Evolutionary conservation across 2,113 vertebrate genomes (phyloP), one percentile per base, ranked within the genome.

Genomic region (Scortum barcoo): DNA sequence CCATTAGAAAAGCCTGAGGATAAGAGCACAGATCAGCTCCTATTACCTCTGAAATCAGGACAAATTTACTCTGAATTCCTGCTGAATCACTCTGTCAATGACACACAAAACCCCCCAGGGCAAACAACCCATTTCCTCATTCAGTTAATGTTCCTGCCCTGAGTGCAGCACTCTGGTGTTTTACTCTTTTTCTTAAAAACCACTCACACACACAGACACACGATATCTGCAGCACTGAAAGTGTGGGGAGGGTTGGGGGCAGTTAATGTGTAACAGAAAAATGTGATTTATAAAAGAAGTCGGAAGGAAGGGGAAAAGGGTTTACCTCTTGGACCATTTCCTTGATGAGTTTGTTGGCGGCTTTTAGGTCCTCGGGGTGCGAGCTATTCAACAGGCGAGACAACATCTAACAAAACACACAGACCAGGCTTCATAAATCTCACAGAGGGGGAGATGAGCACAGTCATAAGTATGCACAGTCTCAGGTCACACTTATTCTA

Each of bases 281-380:
- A 19, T 42, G 44, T 0, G 0, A 11, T n/a, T 44, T 46, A 68
- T 12, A 57, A 60, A 42, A 54, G 38, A 1, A 71, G 24, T 1
- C 38, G 22, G 22, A 48, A 54, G 10, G 19, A 50, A 0, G 36
- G 33, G 6, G 40, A 22, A 70, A 50, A 11, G 22, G 13, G 12
- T 76, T 83, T 80, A 99, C 98, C 97, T 99, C 98, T 91, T 99
- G 98, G 79, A 99, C 98, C 98, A 99, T 99, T 93, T 99, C 98
- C 92, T 99, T 99, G 91, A 99, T 99, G 80, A 99, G 97, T 85
- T 98, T 99, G 94, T 99, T 99, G 92, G 98, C 98, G 0, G 98
- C 98, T 69, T 98, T 96, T n/a, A 99, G 96, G 91, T 99, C 98
- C 81, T 99, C 98, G 0, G 98, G 98, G 77, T 99, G 98, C 5